Evolutionary conservation across 2,797 vertebrate species (phyloP), one percentile per base, ranked within the genome.

Genomic region (Rhadinocentrus ornatus): DNA sequence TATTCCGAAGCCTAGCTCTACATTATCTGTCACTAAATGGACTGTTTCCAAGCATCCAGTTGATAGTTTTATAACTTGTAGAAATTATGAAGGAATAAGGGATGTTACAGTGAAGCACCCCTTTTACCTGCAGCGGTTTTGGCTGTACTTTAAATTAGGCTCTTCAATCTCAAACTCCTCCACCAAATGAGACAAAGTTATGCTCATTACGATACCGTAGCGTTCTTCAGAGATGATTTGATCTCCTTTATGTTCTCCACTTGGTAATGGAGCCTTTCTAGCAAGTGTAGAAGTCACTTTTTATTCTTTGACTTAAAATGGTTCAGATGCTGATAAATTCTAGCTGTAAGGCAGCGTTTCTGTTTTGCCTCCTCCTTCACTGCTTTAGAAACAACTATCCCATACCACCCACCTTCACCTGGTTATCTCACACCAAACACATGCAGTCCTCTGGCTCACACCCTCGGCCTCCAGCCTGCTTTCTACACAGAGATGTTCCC

Each of bases 361-460:
- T 81, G 44, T 62, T 77, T 60, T 69, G 48, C 68, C 52, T 83
- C 65, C 64, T 75, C 74, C 62, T 24, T 76, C 66, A 60, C n/a
- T 7, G 75, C 86, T 87, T 12, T 68, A 86, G 85, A 90, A 87
- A 69, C 46, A 85, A 66, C 80, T 57, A 55, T 80, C 74, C 63
- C 61, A 46, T 59, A 62, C 81, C 84, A 77, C 81, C 88, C 78
- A 73, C 83, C 80, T 77, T 71, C 59, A 59, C 71, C 73, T 71
- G 82, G 86, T 93, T 93, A 93, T 93, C 92, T 93, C 83, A 35
- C 80, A 83, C 84, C 80, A 71, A 90, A 89, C 92, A 92, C 88
- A 89, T 86, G 84, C 73, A 63, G 76, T 86, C 89, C 88, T 54
- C 66, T 87, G 90, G 89, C 88, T 78, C 1, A 48, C 62, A 50